Base-by-base conservation (phyloP, 2,797 vertebrate species). In the Lepidocolaptes lacrymiger region DNA sequence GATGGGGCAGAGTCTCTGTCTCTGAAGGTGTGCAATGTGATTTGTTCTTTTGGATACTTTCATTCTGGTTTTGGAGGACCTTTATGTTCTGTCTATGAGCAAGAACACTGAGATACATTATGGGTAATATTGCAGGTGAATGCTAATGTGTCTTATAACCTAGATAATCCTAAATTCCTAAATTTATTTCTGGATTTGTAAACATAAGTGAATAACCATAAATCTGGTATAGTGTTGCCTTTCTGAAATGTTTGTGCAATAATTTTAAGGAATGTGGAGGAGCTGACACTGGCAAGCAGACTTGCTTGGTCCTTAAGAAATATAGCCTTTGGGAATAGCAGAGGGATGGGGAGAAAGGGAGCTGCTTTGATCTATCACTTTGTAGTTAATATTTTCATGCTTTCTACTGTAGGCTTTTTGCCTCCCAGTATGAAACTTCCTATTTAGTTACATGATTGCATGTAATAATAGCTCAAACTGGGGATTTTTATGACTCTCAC, bases 351-450 rank as follows among this genome's bases (percentile, higher is more conserved):
- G 48, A 37, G 26, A 63, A 36, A 49, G 75, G 87, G 43, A 89
- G 71, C 36, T 72, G 72, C 89, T 93, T 94, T 96, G 85, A 92
- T 95, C 87, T 92, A 16, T 74, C 62, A 32, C 94, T 94, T 93
- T 85, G 87, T 95, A 95, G 80, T 80, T 95, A 85, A 80, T 85
- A 68, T 78, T 92, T 93, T 87, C 62, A 14, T 87, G 63, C 71
- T 92, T 82, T 80, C 36, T 58, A 4, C 83, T 61, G 30, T 7
- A 71, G 75, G 72, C 89, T 77, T 91, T 93, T 93, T 96, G 87
- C 93, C 88, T 94, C 41, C 73, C 87, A 86, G 78, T 86, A 68
- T 89, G 91, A 87, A 93, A 39, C 54, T 89, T 86, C 54, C 55
- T 37, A 59, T 91, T 94, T 93, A 88, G 91, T 74, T 86, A 56